phyloP scores from a whole-genome alignment of 1,140 invertebrate species.

The Seison nebaliae region DNA sequence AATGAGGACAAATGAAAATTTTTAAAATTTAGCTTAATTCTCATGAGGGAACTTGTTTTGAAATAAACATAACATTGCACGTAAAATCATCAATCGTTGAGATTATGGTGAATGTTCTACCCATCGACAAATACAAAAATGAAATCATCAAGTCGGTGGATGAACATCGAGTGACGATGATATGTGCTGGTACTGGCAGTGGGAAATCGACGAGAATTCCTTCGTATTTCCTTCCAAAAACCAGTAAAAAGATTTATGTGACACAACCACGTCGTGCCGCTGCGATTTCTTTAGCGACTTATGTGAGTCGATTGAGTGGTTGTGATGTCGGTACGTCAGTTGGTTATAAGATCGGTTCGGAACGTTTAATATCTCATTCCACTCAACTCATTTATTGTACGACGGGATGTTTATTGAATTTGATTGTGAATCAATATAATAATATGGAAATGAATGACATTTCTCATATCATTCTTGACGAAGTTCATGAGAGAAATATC shows the following conservation, averaged over 20 bases:
- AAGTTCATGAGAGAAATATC: constrained; percentile 28
- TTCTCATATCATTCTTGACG: constrained; percentile 28
- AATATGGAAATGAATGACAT: constrained; percentile 17
- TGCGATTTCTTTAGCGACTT: constrained; percentile 22
- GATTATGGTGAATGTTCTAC: neutral
- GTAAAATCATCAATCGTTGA: too few relatives aligned
- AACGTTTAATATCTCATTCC: constrained; percentile 15
- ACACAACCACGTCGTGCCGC: constrained; percentile 28
- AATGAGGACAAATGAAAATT: too few relatives aligned
- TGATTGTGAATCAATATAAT: constrained; percentile 21
- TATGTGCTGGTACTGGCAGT: constrained; percentile 23
- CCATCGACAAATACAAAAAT: neutral
- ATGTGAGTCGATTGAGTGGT: constrained; percentile 21
- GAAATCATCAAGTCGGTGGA: neutral
- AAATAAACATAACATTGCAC: too few relatives aligned
- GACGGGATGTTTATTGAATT: constrained; percentile 25
- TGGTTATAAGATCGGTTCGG: constrained; percentile 23
- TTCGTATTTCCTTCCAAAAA: constrained; percentile 26
- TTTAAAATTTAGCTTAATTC: too few relatives aligned
- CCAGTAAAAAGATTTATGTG: constrained; percentile 21
- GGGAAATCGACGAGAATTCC: constrained; percentile 27
- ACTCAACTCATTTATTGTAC: constrained; percentile 25
- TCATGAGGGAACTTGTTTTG: too few relatives aligned
- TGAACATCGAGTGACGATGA: constrained; percentile 13
- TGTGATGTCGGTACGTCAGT: constrained; percentile 22